A percentile compares a stretch with the other conserved stretches of the same genome.
Conservation (phyloP, 1,140 invertebrate species). For the Sesamia nonagrioides region DNA sequence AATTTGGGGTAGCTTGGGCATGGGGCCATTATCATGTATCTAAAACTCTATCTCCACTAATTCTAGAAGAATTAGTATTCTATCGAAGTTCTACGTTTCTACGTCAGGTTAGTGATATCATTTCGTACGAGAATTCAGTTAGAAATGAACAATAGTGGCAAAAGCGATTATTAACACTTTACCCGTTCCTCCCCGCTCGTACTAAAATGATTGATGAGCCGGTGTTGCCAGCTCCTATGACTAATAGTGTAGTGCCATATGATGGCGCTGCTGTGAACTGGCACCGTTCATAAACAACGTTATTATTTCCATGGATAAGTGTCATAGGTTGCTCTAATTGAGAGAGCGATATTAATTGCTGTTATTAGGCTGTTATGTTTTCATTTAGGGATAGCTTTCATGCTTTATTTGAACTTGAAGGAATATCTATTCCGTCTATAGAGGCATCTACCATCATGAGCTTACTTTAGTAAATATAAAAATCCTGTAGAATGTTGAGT, state of each 20-base stretch:
- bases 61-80: too few species aligned
- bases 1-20: too few species aligned
- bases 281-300: conserved; percentile 42
- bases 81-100: neutral
- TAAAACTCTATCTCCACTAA: conserved; percentile 9
- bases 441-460: too few species aligned
- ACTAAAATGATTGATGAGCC: conserved; percentile 78
- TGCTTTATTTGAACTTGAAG: too few species aligned
- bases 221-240: conserved; percentile 67
- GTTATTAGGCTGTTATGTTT: conserved; percentile 18
- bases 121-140: conserved; percentile 39
- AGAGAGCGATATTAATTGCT: conserved; percentile 32
- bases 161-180: conserved; percentile 84
- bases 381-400: conserved; percentile 5
- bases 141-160: conserved; percentile 74
- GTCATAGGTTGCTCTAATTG: conserved; percentile 41
- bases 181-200: conserved; percentile 64
- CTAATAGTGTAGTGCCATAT: conserved; percentile 81
- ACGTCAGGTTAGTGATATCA: conserved; percentile 41
- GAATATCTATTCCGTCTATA: too few species aligned
- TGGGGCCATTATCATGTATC: neutral
- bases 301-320: conserved; percentile 42
- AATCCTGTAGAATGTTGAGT: too few species aligned
- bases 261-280: conserved; percentile 68
- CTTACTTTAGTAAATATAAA: too few species aligned